These are phyloP conservation scores for Triops cancriformis DNA, from an alignment of 1,140 invertebrate species.

Conservation along the genomic window DNA sequence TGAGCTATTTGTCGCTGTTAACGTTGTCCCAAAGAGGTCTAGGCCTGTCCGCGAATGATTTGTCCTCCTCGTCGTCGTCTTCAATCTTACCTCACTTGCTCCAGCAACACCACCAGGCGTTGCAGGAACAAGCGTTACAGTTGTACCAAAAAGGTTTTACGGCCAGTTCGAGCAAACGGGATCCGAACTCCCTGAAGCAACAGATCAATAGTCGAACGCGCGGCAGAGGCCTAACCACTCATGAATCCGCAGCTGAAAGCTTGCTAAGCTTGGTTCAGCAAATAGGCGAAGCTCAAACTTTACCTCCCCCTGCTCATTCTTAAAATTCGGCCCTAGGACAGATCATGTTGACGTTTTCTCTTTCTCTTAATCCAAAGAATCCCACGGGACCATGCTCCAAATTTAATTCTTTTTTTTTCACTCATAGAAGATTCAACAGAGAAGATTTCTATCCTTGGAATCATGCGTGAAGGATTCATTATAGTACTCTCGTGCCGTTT, in stretches of 20 bases:
- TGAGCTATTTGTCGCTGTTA: slow-evolving; percentile 28
- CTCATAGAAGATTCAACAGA: neutral
- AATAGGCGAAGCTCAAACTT: slow-evolving; percentile 27
- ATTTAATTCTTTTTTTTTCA: neutral
- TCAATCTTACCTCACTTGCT: slow-evolving; percentile 19
- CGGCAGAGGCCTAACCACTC: neutral
- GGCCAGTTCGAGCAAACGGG: neutral
- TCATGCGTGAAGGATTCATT: too few species aligned
- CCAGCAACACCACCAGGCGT: slow-evolving; percentile 12
- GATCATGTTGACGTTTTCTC: neutral
- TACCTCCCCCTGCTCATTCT: neutral
- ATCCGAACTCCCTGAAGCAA: neutral
- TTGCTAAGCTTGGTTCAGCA: slow-evolving; percentile 31
- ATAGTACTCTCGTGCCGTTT: too few species aligned
- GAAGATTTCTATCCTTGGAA: too few species aligned
- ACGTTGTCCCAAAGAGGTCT: slow-evolving; percentile 25
- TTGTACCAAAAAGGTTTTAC: slow-evolving; percentile 14
- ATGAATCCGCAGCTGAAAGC: slow-evolving; percentile 23
- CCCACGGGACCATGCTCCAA: neutral
- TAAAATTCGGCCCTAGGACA: neutral
- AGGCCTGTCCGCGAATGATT: neutral
- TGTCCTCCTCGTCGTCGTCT: slow-evolving; percentile 16
- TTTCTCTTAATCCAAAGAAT: neutral
- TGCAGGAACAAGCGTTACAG: slow-evolving; percentile 22
- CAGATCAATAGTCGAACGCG: slow-evolving; percentile 11